Evolutionary conservation across 2,113 vertebrate species (phyloP).

Genomic region (Sylvilagus bachmani): DNA sequence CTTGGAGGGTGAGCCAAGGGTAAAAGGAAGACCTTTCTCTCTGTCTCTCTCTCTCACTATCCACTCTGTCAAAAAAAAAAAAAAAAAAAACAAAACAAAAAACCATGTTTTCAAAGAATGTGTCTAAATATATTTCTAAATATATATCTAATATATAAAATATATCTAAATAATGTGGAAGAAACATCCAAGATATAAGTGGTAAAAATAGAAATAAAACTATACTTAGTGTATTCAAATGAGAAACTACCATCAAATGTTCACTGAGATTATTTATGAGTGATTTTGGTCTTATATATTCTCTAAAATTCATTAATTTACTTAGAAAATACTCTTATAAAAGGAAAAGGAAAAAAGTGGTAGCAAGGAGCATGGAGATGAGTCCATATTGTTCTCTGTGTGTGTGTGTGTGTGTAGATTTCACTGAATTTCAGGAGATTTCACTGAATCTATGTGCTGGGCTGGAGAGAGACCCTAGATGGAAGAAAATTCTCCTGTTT

Average conservation of each 20-base stretch:
- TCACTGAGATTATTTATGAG: background rate
- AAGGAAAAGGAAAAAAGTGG: background rate
- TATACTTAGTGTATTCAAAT: background rate
- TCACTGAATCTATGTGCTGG: background rate
- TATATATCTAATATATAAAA: too few species aligned
- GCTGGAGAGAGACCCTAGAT: background rate
- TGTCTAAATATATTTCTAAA: background rate
- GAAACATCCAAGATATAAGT: background rate
- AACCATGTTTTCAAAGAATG: background rate
- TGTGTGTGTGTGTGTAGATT: background rate
- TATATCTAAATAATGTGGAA: too few species aligned
- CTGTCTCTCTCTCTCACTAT: too few species aligned
- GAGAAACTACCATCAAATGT: background rate
- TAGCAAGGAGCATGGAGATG: background rate
- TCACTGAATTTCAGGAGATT: background rate
- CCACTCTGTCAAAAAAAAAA: too few species aligned
- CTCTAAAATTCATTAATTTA: background rate
- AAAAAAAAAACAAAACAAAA: too few species aligned
- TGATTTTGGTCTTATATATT: background rate
- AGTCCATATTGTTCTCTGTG: background rate
- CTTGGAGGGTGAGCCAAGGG: too few species aligned
- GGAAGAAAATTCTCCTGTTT: conserved; percentile 19
- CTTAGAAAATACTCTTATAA: background rate
- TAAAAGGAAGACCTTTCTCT: too few species aligned
- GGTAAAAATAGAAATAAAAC: background rate